Evolutionary conservation across 2,888 invertebrate genomes (phyloP), one percentile per base, ranked within the genome.

Genomic region (Melieria omissa): DNA sequence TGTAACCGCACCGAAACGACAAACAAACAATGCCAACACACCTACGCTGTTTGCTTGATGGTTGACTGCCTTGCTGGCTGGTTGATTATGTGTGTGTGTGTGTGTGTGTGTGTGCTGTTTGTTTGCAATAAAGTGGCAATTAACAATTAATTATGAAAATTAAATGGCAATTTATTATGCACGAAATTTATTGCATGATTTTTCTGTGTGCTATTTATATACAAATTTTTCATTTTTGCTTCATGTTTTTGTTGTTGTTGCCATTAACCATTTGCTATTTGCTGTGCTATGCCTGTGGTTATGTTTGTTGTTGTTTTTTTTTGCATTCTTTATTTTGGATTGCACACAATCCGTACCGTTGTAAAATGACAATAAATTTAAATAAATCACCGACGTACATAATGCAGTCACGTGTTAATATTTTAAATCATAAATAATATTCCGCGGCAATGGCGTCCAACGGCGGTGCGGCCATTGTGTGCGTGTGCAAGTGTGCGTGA

Each of bases 351-450:
- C 16, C 66, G 49, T 60, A 67, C 60, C 52, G 60, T 60, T 71
- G 68, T 72, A 72, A 72, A 57, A 72, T 69, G 64, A 61, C 62
- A 73, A 66, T 29, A 29, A 72, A 70, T 70, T 72, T 70, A 70
- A 72, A 74, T 72, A 72, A 74, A 74, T 72, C 71, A 72, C 70
- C 71, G 70, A 68, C 70, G 69, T 65, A 54, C 60, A 62, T 65
- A 72, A 71, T 72, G 72, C 74, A 74, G 72, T 74, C 74, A 74
- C 74, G 74, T 74, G 74, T 74, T 74, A 74, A 74, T 74, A 63
- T 72, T 72, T 70, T 72, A 72, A 72, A 74, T 67, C 70, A 71
- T 74, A 74, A 74, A 70, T 74, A 72, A 72, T 74, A 72, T 67
- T 29, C 29, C 29, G 29, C 29, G 3, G 29, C 70, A 68, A 70